Conservation (phyloP, 2,113 vertebrate genomes). For the Probosciger aterrimus region DNA sequence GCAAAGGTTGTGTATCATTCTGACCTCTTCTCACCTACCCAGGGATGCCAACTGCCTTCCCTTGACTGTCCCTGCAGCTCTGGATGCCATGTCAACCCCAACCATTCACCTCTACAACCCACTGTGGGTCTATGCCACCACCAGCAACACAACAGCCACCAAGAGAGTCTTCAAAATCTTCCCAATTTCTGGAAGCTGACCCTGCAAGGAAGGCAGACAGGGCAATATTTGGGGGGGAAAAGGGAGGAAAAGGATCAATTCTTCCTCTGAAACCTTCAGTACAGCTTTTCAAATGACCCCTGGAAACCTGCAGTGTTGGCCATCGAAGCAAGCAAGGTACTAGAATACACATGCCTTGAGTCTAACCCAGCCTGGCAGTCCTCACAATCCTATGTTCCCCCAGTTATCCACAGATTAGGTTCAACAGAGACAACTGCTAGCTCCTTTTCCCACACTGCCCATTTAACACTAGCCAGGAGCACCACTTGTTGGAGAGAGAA, state of each 20-base stretch:
- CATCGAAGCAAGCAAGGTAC: not conserved
- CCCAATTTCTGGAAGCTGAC: not conserved
- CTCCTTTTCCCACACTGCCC: not conserved
- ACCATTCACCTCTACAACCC: fast-evolving
- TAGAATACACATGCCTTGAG: not conserved
- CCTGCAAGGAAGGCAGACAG: not conserved
- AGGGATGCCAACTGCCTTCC: not conserved
- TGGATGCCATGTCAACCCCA: not conserved
- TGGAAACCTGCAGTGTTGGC: not conserved
- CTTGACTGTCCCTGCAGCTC: not conserved
- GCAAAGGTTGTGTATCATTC: not conserved
- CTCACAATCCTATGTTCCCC: not conserved
- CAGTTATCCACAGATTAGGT: not conserved
- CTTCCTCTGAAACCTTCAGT: not conserved
- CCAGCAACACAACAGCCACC: not conserved
- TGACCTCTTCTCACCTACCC: not conserved
- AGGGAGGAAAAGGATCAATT: not conserved
- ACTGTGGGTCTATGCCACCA: not conserved
- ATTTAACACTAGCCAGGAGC: not conserved
- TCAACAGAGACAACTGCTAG: not conserved
- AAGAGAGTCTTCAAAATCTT: not conserved
- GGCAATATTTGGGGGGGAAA: not conserved
- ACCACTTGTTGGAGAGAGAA: not conserved
- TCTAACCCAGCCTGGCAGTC: not conserved
- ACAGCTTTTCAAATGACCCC: not conserved